These are phyloP conservation scores for Thera obeliscata DNA, from an alignment of 2,888 invertebrate genomes.

Conservation along the genomic window DNA sequence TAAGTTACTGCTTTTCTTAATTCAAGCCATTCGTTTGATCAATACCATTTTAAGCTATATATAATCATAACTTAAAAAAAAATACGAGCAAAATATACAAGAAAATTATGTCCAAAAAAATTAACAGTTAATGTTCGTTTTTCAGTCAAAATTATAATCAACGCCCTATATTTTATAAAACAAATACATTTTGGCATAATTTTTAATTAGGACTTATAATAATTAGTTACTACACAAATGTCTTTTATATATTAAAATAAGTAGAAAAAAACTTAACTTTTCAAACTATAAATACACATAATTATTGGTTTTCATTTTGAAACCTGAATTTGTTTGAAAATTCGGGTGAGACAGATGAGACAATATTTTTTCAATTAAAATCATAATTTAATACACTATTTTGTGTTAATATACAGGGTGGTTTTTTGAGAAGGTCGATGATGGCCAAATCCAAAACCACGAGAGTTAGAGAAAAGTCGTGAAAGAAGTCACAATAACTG, in stretches of 20 bases:
- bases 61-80: background rate
- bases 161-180: background rate
- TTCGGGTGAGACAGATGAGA: too few species aligned
- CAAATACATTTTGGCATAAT: background rate
- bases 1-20: background rate
- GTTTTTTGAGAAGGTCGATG: too few species aligned
- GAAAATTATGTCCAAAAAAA: background rate
- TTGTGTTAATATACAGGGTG: too few species aligned
- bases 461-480: too few species aligned
- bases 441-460: too few species aligned
- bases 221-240: too few species aligned
- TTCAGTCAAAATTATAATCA: background rate
- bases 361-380: too few species aligned
- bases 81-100: background rate
- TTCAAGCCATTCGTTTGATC: background rate
- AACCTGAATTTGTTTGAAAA: too few species aligned
- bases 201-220: background rate
- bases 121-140: background rate
- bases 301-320: too few species aligned
- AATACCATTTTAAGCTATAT: background rate
- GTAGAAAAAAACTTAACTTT: background rate
- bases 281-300: background rate
- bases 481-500: too few species aligned
- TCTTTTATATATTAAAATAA: too few species aligned
- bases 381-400: too few species aligned